phyloP scores from a whole-genome alignment of 2,888 invertebrate genomes.

The Hirtodrosophila trivittata region DNA sequence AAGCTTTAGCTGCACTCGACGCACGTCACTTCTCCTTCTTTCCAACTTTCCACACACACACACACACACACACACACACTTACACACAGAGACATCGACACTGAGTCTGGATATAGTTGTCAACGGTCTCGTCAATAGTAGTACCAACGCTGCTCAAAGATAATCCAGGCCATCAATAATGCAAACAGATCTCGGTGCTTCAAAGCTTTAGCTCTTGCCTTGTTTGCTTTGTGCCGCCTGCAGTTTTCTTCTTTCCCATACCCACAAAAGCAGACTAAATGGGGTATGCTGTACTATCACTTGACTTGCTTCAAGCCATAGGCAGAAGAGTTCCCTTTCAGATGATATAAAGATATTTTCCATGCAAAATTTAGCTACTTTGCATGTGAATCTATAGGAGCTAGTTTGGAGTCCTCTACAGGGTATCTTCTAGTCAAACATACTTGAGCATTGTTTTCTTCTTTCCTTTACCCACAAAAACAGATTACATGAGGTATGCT shows the following conservation, averaged over 20 bases:
- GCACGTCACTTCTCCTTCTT: neutral
- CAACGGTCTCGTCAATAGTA: slow-evolving; percentile 58
- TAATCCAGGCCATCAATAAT: slow-evolving; percentile 78
- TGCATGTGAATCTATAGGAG: too few relatives aligned
- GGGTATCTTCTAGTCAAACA: slow-evolving; percentile 1
- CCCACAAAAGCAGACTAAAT: neutral
- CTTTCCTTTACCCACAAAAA: neutral
- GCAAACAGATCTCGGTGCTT: slow-evolving; percentile 66
- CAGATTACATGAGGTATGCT: neutral
- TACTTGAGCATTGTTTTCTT: neutral
- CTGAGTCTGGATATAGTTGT: slow-evolving; percentile 48
- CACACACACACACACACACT: slow-evolving; percentile 21
- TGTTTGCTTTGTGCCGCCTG: slow-evolving; percentile 49
- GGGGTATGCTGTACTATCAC: neutral
- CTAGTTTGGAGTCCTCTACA: too few relatives aligned
- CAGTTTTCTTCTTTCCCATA: slow-evolving; percentile 16
- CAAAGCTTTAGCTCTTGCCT: slow-evolving; percentile 33
- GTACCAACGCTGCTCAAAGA: slow-evolving; percentile 54
- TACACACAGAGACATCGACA: slow-evolving; percentile 6
- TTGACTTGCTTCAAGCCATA: too few relatives aligned
- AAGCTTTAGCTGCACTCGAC: slow-evolving; percentile 31
- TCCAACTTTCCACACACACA: slow-evolving; percentile 1
- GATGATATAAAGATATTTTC: too few relatives aligned
- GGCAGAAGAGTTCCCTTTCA: too few relatives aligned
- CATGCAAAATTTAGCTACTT: too few relatives aligned